Conservation (phyloP, 2,888 invertebrate species). For the Aplocera efformata region DNA sequence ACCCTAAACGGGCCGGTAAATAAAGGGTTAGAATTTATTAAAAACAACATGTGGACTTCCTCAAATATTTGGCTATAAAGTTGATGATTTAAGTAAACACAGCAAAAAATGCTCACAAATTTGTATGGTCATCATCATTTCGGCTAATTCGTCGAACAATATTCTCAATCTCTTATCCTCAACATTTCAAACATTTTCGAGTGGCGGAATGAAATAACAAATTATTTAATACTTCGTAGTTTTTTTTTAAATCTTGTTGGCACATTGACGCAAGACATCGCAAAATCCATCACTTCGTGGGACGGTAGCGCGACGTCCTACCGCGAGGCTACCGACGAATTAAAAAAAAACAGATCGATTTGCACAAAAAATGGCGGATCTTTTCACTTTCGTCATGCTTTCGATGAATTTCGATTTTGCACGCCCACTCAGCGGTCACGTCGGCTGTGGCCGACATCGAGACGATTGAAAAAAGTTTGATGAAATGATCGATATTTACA, state of each 20-base stretch:
- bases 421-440: constrained; percentile 58
- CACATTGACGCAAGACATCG: constrained; percentile 34
- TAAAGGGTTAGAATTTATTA: constrained; percentile 72
- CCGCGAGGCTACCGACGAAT: constrained; percentile 45
- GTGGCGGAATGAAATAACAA: no score
- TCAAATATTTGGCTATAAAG: constrained; percentile 52
- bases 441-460: constrained; percentile 18
- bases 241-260: no score
- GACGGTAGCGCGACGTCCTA: constrained; percentile 54
- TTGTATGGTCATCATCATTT: constrained; percentile 17
- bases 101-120: constrained; percentile 17
- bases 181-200: no score
- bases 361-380: constrained; percentile 51
- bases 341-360: constrained; percentile 55
- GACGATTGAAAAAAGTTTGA: constrained; percentile 13
- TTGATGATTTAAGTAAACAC: constrained; percentile 48
- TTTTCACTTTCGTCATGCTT: constrained; percentile 56
- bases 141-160: neutral
- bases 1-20: constrained; percentile 66
- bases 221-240: no score
- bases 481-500: constrained; percentile 12
- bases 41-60: constrained; percentile 51
- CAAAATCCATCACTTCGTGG: constrained; percentile 51
- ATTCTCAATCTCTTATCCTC: no score
- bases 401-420: constrained; percentile 53